Base-by-base conservation (phyloP, 2,888 invertebrate genomes). In the Augochlorella aurata region DNA sequence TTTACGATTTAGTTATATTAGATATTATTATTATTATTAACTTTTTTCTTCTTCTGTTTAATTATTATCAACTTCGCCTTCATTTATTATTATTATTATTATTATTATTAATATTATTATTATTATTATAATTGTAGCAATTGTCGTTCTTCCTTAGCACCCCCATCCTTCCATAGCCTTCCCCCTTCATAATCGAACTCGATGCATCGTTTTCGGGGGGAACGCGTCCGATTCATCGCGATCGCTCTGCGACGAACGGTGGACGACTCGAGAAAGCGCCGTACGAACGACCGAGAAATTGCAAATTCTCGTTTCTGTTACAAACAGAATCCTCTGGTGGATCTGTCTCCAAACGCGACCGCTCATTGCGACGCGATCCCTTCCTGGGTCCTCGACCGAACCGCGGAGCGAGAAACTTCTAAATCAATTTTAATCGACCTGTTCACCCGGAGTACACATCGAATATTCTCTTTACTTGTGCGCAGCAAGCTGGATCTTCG, bases 291-390 rank as follows among this genome's bases (percentile, higher is more conserved):
- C 29, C 2, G 2, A 29, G 2, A 29, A 29, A 29, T 29, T 29
- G 29, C 2, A 2, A 29, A 2, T 29, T 29, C 29, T 29, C 29
- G 29, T 29, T 29, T 29, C 29, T n/a, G n/a, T n/a, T n/a, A n/a
- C n/a, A n/a, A n/a, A n/a, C n/a, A 47, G 47, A 12, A 47, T 47
- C 47, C 5, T 50, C 54, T n/a, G n/a, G n/a, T 21, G 21, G 54
- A 21, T 52, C 54, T 47, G 47, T 29, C 5, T 8, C 47, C 10
- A 14, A 50, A 16, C 50, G n/a, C 38, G 65, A 44, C 65, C 10
- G 65, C 44, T 4, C 44, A 44, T 75, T 80, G 77, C 80, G 83
- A 80, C 74, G 80, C 80, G 66, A 73, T 29, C 74, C 74, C 49
- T 70, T 47, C 24, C 18, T 24, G 65, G 79, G 67, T 70, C 68